Evolutionary conservation across 1,140 invertebrate species (phyloP).

Genomic region (Neelides sp.): DNA sequence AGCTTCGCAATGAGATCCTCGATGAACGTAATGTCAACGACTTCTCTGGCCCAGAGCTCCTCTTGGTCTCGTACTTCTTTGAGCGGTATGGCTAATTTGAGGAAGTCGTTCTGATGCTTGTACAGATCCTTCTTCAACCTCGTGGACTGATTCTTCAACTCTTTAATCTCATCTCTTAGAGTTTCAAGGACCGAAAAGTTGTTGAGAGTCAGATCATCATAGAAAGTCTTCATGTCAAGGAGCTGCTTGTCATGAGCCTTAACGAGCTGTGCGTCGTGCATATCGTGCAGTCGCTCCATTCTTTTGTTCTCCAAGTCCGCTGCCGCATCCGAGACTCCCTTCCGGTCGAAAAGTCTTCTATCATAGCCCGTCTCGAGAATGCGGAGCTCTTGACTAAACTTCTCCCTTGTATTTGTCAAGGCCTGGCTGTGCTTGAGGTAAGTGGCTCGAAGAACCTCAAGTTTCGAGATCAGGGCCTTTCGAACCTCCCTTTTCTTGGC

Average conservation of each 20-base stretch:
- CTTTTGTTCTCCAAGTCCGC: not conserved
- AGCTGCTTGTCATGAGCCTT: conserved; percentile 2
- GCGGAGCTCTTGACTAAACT: conserved; percentile 6
- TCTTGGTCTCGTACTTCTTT: not conserved
- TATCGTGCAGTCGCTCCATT: not conserved
- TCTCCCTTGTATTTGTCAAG: not conserved
- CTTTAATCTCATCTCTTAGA: conserved; percentile 4
- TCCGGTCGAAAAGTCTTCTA: not conserved
- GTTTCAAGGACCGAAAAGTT: conserved; percentile 5
- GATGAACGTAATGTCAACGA: conserved; percentile 1
- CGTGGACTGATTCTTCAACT: not conserved
- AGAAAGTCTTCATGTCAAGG: conserved; percentile 11
- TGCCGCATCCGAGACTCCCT: not conserved
- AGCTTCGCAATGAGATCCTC: not conserved
- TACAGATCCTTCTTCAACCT: not conserved
- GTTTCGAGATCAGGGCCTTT: conserved; percentile 6
- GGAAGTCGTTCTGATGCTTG: conserved; percentile 4
- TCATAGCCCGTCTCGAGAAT: conserved; percentile 5
- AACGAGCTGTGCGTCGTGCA: not conserved
- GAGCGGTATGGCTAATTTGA: not conserved
- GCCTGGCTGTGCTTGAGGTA: conserved; percentile 1
- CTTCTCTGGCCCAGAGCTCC: not conserved
- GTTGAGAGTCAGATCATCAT: conserved; percentile 6
- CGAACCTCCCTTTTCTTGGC: conserved; percentile 12
- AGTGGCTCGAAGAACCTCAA: conserved; percentile 11